phyloP scores from a whole-genome alignment of 2,797 vertebrate genomes.

The Anableps anableps region DNA sequence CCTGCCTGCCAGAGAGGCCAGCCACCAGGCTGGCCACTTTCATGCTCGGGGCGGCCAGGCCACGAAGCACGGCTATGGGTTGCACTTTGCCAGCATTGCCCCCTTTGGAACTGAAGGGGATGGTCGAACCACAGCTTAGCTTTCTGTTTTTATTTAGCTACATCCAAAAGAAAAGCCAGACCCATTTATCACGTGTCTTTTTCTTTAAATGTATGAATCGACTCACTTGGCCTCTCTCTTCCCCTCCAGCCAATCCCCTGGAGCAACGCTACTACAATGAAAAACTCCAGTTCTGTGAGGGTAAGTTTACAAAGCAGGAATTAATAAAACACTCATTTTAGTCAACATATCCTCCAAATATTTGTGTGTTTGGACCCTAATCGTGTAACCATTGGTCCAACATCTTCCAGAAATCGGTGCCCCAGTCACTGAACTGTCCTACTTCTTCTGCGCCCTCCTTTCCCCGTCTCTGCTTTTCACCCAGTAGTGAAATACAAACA shows the following conservation, averaged over 20 bases:
- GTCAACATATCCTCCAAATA: neutral
- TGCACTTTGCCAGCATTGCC: conserved; percentile 61
- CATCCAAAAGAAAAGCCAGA: conserved; percentile 16
- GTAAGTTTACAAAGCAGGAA: conserved; percentile 75
- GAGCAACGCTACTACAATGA: conserved; percentile 87
- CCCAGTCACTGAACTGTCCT: conserved; percentile 58
- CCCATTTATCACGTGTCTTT: conserved; percentile 6
- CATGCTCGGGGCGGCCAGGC: conserved; percentile 69
- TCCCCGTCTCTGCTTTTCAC: conserved; percentile 53
- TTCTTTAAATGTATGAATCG: conserved; percentile 8
- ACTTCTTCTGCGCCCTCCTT: conserved; percentile 33
- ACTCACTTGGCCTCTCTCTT: conserved; percentile 28
- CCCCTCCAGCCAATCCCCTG: conserved; percentile 67
- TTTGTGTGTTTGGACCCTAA: conserved; percentile 19
- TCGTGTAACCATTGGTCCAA: conserved; percentile 46
- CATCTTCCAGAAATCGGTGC: conserved; percentile 64
- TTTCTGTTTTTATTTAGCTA: conserved; percentile 37
- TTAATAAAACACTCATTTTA: conserved; percentile 2
- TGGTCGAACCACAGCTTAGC: conserved; percentile 75
- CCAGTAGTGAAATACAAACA: conserved; percentile 80
- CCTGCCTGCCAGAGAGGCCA: conserved; percentile 83
- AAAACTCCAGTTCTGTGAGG: conserved; percentile 86
- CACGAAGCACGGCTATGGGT: conserved; percentile 64
- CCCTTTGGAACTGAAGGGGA: conserved; percentile 52
- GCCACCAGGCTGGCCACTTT: conserved; percentile 81